Percentiles rank a stretch among this genome's conserved stretches.
Conservation (phyloP, 2,797 vertebrate species). For the Anas capensis region DNA sequence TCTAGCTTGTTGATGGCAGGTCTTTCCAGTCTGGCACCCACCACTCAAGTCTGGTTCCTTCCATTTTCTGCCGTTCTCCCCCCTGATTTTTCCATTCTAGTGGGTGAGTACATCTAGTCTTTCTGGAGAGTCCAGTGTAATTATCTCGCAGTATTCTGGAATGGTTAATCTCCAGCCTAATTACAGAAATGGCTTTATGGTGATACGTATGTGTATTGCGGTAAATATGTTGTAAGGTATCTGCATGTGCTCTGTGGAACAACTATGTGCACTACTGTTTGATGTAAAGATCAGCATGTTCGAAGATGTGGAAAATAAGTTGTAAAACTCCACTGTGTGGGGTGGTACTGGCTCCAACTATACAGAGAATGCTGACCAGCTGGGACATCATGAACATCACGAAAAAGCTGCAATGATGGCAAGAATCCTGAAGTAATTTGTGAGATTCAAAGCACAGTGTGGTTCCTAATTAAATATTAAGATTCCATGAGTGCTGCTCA, state of each 20-base stretch:
- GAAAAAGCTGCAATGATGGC: not conserved
- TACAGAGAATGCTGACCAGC: not conserved
- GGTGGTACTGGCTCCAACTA: not conserved
- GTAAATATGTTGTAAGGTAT: too few relatives aligned
- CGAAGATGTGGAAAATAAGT: not conserved
- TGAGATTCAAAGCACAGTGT: not conserved
- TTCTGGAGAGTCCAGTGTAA: not conserved
- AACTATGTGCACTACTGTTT: too few relatives aligned
- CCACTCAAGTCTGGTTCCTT: not conserved
- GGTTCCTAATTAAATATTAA: not conserved
- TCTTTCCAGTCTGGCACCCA: not conserved
- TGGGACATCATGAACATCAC: not conserved
- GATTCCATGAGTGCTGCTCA: accelerated
- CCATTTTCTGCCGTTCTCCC: not conserved
- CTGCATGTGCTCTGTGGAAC: accelerated
- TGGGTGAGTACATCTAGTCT: not conserved
- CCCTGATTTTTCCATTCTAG: not conserved
- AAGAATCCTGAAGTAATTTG: not conserved
- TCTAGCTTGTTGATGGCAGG: not conserved
- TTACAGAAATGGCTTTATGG: not conserved
- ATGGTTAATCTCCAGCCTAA: not conserved
- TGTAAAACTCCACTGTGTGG: not conserved
- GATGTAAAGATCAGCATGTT: not conserved
- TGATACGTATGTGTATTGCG: not conserved
- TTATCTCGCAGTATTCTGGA: accelerated